Percentiles rank a stretch among this genome's conserved stretches.
Conservation (phyloP, 2,888 invertebrate species). For the Drosophila gaucha region DNA sequence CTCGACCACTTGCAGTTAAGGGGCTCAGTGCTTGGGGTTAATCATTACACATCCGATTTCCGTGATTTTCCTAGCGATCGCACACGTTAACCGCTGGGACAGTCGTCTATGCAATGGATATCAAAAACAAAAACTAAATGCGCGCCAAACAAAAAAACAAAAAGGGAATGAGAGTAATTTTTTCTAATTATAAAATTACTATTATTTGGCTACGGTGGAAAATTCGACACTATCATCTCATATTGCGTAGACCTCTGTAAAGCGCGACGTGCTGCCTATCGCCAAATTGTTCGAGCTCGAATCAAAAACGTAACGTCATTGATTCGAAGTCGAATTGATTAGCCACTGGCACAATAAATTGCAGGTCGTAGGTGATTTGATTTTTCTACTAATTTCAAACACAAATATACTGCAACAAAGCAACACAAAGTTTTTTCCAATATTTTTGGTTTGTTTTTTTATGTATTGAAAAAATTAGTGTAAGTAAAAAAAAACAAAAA, state of each 20-base stretch:
- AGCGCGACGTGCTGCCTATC: slow-evolving; percentile 29
- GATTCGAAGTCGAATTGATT: slow-evolving; percentile 58
- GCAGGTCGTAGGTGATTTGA: slow-evolving; percentile 75
- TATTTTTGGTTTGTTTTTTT: slow-evolving; percentile 53
- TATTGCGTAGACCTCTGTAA: slow-evolving; percentile 59
- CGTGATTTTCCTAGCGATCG: slow-evolving; percentile 53
- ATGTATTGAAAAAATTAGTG: slow-evolving; percentile 62
- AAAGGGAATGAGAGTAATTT: slow-evolving; percentile 19
- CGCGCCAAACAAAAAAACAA: slow-evolving; percentile 60
- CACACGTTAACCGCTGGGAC: slow-evolving; percentile 27
- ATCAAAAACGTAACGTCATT: slow-evolving; percentile 1
- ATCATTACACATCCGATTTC: slow-evolving; percentile 73
- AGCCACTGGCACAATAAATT: slow-evolving; percentile 70
- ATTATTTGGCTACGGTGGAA: slow-evolving; percentile 44
- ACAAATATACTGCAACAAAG: slow-evolving; percentile 61
- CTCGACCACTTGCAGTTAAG: slow-evolving; percentile 76
- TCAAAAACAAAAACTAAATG: slow-evolving; percentile 47
- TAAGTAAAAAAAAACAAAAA: slow-evolving; percentile 47
- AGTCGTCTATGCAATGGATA: slow-evolving; percentile 64
- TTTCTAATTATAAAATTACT: slow-evolving; percentile 43
- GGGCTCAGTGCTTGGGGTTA: slow-evolving; percentile 81
- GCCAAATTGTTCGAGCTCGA: slow-evolving; percentile 36
- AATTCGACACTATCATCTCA: slow-evolving; percentile 45
- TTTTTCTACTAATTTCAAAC: slow-evolving; percentile 59
- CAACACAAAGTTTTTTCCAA: slow-evolving; percentile 52